A percentile compares a stretch with the other conserved stretches of the same genome.
Conservation (phyloP, 2,113 vertebrate species). For the Lonchura striata region DNA sequence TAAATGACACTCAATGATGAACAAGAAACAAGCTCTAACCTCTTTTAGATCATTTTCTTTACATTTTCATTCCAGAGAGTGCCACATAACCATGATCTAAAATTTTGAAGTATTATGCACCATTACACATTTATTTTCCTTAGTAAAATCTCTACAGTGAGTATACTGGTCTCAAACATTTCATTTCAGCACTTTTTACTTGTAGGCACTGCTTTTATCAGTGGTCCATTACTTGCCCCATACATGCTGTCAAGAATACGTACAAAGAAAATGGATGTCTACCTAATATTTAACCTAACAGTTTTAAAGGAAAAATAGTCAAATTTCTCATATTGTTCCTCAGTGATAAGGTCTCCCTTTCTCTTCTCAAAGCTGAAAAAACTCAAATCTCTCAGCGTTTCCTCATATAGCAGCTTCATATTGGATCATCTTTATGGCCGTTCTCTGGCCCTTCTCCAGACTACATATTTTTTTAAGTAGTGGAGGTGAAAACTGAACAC, state of each 20-base stretch:
- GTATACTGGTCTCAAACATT: neutral
- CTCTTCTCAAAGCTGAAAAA: neutral
- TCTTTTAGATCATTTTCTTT: neutral
- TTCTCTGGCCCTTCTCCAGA: neutral
- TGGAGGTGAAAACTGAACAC: neutral
- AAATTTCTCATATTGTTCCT: neutral
- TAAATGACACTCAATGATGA: neutral
- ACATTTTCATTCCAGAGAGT: neutral
- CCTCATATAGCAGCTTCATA: neutral
- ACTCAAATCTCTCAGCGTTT: neutral
- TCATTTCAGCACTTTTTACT: neutral
- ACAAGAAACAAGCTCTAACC: neutral
- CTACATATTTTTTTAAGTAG: neutral
- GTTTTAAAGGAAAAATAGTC: neutral
- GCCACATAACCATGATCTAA: neutral
- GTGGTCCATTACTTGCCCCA: neutral
- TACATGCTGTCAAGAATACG: neutral
- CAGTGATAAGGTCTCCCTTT: neutral
- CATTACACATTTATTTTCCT: neutral
- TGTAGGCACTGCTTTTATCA: neutral
- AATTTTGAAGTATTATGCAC: neutral
- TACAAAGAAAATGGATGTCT: neutral
- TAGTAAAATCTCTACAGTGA: neutral
- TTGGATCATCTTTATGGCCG: neutral
- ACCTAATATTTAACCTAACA: neutral